Percentiles rank a stretch among this genome's conserved stretches.
Conservation (phyloP, 2,888 invertebrate genomes). For the Pilophorus perplexus region DNA sequence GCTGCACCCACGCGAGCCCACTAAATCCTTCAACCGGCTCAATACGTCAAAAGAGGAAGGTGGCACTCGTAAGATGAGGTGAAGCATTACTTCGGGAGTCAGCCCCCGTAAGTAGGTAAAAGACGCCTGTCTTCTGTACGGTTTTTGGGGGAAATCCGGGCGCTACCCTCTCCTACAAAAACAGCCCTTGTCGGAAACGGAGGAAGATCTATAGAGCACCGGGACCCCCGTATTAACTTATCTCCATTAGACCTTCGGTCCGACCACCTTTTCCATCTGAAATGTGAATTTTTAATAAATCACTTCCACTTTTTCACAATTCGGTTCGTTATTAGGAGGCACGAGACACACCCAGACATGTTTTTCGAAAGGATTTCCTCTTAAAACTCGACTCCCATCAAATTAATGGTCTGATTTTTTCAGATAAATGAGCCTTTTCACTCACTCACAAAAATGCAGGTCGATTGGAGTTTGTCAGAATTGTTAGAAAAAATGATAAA, state of each 20-base stretch:
- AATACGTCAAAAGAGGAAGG: conserved; percentile 24
- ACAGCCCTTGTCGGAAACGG: conserved; percentile 29
- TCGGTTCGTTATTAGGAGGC: conserved; percentile 3
- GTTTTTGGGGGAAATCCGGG: conserved; percentile 20
- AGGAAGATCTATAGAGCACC: conserved; percentile 22
- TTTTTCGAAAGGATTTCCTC: no score
- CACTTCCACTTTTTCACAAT: not conserved
- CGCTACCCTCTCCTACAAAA: conserved; percentile 12
- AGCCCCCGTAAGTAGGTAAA: conserved; percentile 1
- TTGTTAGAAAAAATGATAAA: no score
- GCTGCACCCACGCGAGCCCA: conserved; percentile 34
- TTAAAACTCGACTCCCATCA: no score
- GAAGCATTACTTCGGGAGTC: conserved; percentile 7
- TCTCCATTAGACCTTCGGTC: conserved; percentile 28
- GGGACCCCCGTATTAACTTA: conserved; percentile 35
- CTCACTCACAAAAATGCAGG: no score
- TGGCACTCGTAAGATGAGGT: conserved; percentile 20
- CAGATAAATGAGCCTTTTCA: no score
- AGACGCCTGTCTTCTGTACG: no score
- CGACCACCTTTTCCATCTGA: not conserved
- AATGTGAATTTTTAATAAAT: conserved; percentile 24
- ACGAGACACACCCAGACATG: no score
- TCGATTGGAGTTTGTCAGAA: no score
- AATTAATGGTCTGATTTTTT: no score
- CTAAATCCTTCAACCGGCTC: conserved; percentile 36